Percentiles rank a stretch among this genome's conserved stretches.
These are phyloP conservation scores for Theristicus caerulescens DNA, from an alignment of 2,113 vertebrate species.

Conservation along the genomic window DNA sequence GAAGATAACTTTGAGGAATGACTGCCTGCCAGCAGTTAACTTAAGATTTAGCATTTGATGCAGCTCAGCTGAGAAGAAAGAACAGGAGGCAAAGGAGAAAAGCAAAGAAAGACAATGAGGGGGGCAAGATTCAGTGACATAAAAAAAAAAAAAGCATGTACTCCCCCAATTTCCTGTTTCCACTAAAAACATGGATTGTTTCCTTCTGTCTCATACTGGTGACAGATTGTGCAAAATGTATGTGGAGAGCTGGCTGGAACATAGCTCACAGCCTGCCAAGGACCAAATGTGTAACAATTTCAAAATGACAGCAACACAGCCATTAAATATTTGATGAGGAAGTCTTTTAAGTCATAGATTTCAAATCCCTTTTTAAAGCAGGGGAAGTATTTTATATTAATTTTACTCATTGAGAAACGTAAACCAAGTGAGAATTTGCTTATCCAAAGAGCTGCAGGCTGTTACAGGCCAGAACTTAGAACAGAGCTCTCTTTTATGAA, in stretches of 20 bases:
- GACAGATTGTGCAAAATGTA: slow-evolving; percentile 64
- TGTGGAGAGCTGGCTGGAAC: slow-evolving; percentile 49
- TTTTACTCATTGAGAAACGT: neutral
- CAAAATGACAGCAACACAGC: slow-evolving; percentile 36
- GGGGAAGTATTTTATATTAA: neutral
- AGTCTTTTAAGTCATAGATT: slow-evolving; percentile 25
- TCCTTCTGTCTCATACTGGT: slow-evolving; percentile 53
- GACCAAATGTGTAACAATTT: slow-evolving; percentile 52
- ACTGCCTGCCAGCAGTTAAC: neutral
- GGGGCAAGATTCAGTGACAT: neutral
- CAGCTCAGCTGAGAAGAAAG: neutral
- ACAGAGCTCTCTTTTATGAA: neutral
- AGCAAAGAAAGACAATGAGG: neutral
- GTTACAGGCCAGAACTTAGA: neutral
- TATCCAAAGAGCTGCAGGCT: neutral
- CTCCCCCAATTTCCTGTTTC: slow-evolving; percentile 28
- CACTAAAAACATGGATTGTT: slow-evolving; percentile 20
- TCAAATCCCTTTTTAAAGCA: neutral
- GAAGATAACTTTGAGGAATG: neutral
- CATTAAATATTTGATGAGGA: slow-evolving; percentile 40
- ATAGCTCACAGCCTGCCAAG: slow-evolving; percentile 51
- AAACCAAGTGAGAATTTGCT: neutral
- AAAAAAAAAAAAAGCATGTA: neutral
- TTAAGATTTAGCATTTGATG: neutral
- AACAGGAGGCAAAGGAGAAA: neutral